phyloP scores from a whole-genome alignment of 2,113 vertebrate species.

The Uria lomvia region DNA sequence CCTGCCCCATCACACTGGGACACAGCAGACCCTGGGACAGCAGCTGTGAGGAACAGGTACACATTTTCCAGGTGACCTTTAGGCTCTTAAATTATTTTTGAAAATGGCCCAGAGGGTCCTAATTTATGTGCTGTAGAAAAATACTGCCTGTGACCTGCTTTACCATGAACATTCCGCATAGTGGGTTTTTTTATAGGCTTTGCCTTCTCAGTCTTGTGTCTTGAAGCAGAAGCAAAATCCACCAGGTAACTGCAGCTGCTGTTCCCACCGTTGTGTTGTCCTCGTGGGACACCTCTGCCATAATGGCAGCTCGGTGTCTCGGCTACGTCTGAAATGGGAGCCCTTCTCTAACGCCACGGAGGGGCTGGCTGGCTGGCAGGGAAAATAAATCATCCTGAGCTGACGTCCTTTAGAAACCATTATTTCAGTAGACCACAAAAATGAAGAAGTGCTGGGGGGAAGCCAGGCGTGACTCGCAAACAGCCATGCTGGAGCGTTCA shows the following conservation, averaged over 20 bases:
- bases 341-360: accelerated
- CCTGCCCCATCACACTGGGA: accelerated
- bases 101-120: neutral
- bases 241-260: neutral
- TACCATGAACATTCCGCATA: accelerated
- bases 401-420: neutral
- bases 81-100: neutral
- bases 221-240: neutral
- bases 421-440: neutral
- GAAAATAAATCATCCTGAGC: neutral
- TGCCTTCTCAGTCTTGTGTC: neutral
- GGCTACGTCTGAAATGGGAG: neutral
- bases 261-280: neutral
- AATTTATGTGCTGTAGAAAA: neutral
- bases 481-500: accelerated
- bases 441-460: neutral
- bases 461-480: neutral
- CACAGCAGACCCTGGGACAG: neutral
- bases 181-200: neutral
- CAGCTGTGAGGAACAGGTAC: neutral
- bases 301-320: neutral
- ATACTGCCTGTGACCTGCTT: neutral
- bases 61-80: neutral
- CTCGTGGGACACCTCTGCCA: neutral
- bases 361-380: neutral